These are phyloP conservation scores for Otus sunia DNA, from an alignment of 2,113 vertebrate genomes.

Conservation along the genomic window DNA sequence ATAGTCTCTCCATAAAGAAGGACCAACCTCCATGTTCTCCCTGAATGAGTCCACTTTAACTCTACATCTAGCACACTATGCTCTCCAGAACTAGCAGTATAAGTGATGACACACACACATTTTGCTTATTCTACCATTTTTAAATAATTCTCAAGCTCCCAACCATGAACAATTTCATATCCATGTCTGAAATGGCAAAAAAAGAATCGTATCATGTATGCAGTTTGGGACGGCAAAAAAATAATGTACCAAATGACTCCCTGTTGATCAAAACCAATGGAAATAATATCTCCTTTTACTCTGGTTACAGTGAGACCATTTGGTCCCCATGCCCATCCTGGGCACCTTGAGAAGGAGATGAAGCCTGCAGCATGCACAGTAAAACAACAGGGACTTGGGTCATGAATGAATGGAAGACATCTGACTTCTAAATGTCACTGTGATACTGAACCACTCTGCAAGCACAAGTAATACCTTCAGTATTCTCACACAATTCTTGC, in stretches of 20 bases:
- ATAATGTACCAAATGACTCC: fast-evolving
- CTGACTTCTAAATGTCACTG: neutral
- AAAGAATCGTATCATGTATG: fast-evolving
- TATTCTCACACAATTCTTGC: neutral
- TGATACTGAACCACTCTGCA: neutral
- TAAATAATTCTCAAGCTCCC: neutral
- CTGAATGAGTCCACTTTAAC: neutral
- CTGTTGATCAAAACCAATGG: neutral
- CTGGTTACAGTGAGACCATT: neutral
- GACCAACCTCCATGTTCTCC: neutral
- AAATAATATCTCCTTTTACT: neutral
- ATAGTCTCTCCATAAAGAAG: neutral
- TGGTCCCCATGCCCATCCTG: fast-evolving
- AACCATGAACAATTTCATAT: neutral
- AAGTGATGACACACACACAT: neutral
- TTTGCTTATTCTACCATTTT: neutral
- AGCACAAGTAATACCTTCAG: neutral
- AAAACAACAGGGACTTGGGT: neutral
- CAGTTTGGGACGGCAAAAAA: neutral
- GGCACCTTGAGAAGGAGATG: neutral
- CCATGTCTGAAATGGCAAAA: neutral
- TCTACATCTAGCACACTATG: neutral
- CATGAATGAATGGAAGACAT: neutral
- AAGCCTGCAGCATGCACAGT: neutral
- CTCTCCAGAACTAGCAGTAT: fast-evolving